Percentiles rank a stretch among this genome's conserved stretches.
These are phyloP conservation scores for Fragum fragum DNA, from an alignment of 2,888 invertebrate genomes.

Conservation along the genomic window DNA sequence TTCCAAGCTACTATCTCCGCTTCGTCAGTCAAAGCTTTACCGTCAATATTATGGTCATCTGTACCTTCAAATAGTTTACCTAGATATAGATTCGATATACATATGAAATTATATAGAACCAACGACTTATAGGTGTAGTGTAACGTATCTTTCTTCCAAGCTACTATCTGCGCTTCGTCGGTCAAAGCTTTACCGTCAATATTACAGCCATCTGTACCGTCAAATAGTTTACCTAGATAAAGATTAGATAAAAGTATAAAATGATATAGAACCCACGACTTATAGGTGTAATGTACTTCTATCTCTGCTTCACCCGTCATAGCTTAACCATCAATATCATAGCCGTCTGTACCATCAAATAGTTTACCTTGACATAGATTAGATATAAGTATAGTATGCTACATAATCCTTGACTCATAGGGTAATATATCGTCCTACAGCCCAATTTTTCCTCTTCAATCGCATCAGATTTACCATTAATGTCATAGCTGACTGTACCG, in stretches of 20 bases:
- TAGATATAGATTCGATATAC: no score
- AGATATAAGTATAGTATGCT: no score
- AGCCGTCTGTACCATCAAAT: conserved; percentile 44
- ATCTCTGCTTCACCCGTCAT: conserved; percentile 30
- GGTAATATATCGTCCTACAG: conserved; percentile 18
- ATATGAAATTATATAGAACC: no score
- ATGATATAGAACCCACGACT: not conserved
- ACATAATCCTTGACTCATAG: not conserved
- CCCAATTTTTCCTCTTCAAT: conserved; percentile 30
- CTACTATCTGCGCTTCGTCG: conserved; percentile 32
- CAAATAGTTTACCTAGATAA: conserved; percentile 14
- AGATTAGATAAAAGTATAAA: no score
- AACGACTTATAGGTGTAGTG: not conserved
- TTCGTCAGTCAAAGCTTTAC: conserved; percentile 1
- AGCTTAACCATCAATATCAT: not conserved
- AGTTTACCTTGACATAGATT: no score
- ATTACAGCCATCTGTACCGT: conserved; percentile 34
- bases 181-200: not conserved
- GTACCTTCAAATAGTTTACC: no score
- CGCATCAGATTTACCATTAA: not conserved
- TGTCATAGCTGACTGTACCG: conserved; percentile 36
- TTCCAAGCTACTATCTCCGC: conserved; percentile 40
- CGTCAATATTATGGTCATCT: conserved; percentile 27
- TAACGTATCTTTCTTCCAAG: conserved; percentile 27
- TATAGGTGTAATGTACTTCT: conserved; percentile 13